Percentiles rank a stretch among this genome's conserved stretches.
These are phyloP conservation scores for Laupala kohalensis DNA, from an alignment of 1,140 invertebrate species.

Conservation along the genomic window DNA sequence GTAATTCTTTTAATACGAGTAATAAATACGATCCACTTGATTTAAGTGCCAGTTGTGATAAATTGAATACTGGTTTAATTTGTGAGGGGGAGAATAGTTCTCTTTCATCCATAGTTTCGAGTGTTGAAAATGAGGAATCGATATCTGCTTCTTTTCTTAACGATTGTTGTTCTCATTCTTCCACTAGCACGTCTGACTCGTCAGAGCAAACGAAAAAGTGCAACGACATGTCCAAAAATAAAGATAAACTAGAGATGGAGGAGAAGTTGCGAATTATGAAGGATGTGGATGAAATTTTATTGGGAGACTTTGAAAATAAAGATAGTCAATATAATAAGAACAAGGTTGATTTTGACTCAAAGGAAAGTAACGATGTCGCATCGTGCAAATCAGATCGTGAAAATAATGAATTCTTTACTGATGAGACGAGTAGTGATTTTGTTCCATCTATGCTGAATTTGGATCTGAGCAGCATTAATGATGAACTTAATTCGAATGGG, in stretches of 20 bases:
- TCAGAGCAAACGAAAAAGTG: background rate
- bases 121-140: slow-evolving; percentile 1
- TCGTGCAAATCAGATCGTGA: slow-evolving; percentile 4
- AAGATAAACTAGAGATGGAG: background rate
- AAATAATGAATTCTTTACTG: background rate
- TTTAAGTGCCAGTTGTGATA: background rate
- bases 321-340: background rate
- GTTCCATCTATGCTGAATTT: slow-evolving; percentile 27
- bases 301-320: background rate
- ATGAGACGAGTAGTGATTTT: slow-evolving; percentile 4
- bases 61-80: background rate
- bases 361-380: slow-evolving; percentile 5
- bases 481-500: background rate
- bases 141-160: background rate
- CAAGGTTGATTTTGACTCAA: background rate
- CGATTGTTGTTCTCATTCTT: background rate
- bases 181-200: background rate
- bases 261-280: background rate
- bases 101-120: background rate
- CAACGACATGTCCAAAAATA: background rate
- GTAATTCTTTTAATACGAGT: background rate
- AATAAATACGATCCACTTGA: background rate
- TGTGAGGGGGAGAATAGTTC: background rate
- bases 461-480: slow-evolving; percentile 25
- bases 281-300: slow-evolving; percentile 1